A percentile compares a stretch with the other conserved stretches of the same genome.
Conservation (phyloP, 2,797 vertebrate species). For the Aldrovandia affinis region DNA sequence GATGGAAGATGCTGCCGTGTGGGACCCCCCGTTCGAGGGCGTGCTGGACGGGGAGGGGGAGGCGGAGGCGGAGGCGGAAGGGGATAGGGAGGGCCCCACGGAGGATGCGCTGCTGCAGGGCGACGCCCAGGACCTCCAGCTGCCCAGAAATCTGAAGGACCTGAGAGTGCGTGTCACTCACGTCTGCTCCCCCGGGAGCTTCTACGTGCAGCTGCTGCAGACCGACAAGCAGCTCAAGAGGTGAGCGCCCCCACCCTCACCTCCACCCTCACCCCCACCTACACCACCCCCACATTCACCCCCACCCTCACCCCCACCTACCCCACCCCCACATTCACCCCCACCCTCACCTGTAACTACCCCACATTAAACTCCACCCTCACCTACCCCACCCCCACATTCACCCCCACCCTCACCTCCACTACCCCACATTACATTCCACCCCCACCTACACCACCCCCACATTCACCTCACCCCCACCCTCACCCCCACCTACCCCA, state of each 20-base stretch:
- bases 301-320: no score
- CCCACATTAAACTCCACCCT: no score
- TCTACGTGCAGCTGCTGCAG: slow-evolving; percentile 79
- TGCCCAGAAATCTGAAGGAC: slow-evolving; percentile 60
- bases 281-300: no score
- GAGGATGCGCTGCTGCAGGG: background rate
- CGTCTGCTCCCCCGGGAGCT: slow-evolving; percentile 84
- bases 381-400: no score
- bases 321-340: no score
- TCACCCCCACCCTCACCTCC: no score
- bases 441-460: no score
- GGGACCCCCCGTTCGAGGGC: slow-evolving; percentile 67
- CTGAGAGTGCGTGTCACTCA: slow-evolving; percentile 79
- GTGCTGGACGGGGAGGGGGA: slow-evolving; percentile 2
- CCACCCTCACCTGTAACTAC: no score
- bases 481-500: no score
- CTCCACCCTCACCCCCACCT: background rate
- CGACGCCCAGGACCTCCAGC: slow-evolving; percentile 44
- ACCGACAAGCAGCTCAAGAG: slow-evolving; percentile 75
- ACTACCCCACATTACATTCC: no score
- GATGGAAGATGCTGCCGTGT: slow-evolving; percentile 46
- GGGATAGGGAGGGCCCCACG: background rate
- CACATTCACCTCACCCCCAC: no score
- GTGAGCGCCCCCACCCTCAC: slow-evolving; percentile 60
- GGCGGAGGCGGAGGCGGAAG: background rate